phyloP scores from a whole-genome alignment of 2,888 invertebrate species.

The Amiota minor region DNA sequence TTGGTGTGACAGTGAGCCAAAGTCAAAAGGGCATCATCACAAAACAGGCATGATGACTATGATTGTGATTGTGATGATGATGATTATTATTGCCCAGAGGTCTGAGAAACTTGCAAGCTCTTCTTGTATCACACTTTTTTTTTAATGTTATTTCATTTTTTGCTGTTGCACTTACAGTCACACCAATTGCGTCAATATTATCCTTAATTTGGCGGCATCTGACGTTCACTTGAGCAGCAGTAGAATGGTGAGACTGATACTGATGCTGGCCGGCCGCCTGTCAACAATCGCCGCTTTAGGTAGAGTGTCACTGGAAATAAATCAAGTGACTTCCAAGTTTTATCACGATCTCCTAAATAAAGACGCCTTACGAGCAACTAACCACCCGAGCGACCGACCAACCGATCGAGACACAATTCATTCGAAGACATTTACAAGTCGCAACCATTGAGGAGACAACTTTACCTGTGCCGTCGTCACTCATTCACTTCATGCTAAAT shows the following conservation, averaged over 20 bases:
- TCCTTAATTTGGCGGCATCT: constrained; percentile 61
- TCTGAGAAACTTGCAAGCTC: not conserved
- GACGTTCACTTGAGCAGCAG: constrained; percentile 44
- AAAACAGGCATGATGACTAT: not conserved
- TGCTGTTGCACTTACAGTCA: not conserved
- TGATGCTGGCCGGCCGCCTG: constrained; percentile 5
- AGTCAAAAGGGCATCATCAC: constrained; percentile 15
- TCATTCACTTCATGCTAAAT: constrained; percentile 60
- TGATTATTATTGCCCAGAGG: not conserved
- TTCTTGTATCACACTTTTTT: constrained; percentile 14
- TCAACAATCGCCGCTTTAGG: constrained; percentile 35
- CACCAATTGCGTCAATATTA: constrained; percentile 63
- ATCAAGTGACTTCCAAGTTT: constrained; percentile 73
- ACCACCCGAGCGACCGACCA: no score
- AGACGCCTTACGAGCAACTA: constrained; percentile 55
- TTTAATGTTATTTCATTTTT: not conserved
- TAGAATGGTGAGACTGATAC: not conserved
- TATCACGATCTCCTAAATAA: constrained; percentile 73
- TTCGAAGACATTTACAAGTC: constrained; percentile 9
- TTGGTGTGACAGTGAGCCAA: constrained; percentile 8
- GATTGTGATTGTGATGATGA: not conserved
- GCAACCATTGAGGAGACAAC: constrained; percentile 19
- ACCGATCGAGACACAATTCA: constrained; percentile 53
- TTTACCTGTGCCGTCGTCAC: not conserved
- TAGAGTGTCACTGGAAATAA: constrained; percentile 64